Evolutionary conservation across 2,113 vertebrate genomes (phyloP), one percentile per base, ranked within the genome.

Genomic region (Pseudorectes ferrugineus): DNA sequence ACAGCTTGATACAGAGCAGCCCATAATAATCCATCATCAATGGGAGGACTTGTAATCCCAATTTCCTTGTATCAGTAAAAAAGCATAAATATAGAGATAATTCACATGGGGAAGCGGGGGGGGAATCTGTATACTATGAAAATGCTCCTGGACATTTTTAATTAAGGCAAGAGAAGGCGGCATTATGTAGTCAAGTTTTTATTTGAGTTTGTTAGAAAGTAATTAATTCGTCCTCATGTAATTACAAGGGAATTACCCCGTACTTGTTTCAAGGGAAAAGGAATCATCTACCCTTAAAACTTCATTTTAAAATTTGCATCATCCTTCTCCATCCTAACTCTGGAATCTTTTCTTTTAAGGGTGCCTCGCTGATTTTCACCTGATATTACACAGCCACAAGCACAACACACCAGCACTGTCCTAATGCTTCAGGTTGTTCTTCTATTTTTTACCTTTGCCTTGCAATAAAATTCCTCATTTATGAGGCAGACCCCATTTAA

Each of bases 181-280:
- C 29, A 61, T 42, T 68, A 71, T 45, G 63, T 54, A 51, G 68
- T 68, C 67, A 83, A 59, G 67, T 87, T 95, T 91, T 70, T 61
- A 83, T 95, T 95, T 92, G 78, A 94, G 28, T 73, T 93, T 61
- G 70, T 94, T 97, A 94, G 82, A 87, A 95, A 95, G 80, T 95
- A 97, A 95, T 95, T 95, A 95, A 94, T 95, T 94, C 71, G 92
- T 72, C 62, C 19, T 78, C 21, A 5, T 89, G 54, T 71, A 93
- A 95, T 96, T 94, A 96, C 55, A 91, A 85, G 91, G 15, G 74
- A 95, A 94, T 95, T 88, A 95, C 22, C 38, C 29, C 8, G n/a
- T 61, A 58, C 46, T 74, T 82, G 52, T 89, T 96, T 87, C 84
- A 95, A 93, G 89, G 75, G 62, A 92, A 88, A 91, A 94, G 33